phyloP scores from a whole-genome alignment of 2,888 invertebrate genomes.

The Meteorus colon region DNA sequence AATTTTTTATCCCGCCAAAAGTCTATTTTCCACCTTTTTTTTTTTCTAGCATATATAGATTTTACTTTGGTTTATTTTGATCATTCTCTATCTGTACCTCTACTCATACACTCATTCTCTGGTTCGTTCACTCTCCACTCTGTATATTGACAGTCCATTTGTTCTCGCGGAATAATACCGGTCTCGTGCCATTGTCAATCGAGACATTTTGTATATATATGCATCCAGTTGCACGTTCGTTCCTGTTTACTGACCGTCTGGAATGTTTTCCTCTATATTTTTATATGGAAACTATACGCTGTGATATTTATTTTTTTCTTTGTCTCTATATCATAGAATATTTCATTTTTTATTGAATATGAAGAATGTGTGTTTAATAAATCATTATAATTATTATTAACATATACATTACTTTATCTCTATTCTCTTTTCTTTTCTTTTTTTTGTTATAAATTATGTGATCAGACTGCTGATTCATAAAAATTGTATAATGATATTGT shows the following conservation, averaged over 20 bases:
- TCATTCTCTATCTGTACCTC: background rate
- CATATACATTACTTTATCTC: no score
- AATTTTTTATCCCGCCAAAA: conserved; percentile 33
- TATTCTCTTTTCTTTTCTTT: no score
- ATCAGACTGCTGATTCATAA: no score
- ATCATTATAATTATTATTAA: no score
- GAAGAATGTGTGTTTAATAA: no score
- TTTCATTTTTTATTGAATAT: background rate
- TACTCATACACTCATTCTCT: background rate
- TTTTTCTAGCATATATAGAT: background rate
- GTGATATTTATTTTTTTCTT: background rate
- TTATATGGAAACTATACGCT: background rate
- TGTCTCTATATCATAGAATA: background rate
- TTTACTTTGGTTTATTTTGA: background rate
- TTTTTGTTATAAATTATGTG: no score
- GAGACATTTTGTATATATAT: conserved; percentile 15
- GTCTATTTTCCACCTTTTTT: conserved; percentile 4
- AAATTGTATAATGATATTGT: no score
- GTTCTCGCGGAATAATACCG: conserved; percentile 36
- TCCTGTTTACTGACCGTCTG: conserved; percentile 23
- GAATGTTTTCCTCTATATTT: background rate
- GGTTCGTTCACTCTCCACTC: background rate
- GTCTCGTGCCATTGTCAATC: conserved; percentile 31
- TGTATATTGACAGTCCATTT: conserved; percentile 38
- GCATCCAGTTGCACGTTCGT: background rate